Percentiles rank a stretch among this genome's conserved stretches.
Conservation (phyloP, 2,888 invertebrate genomes). For the Scaeva pyrastri region DNA sequence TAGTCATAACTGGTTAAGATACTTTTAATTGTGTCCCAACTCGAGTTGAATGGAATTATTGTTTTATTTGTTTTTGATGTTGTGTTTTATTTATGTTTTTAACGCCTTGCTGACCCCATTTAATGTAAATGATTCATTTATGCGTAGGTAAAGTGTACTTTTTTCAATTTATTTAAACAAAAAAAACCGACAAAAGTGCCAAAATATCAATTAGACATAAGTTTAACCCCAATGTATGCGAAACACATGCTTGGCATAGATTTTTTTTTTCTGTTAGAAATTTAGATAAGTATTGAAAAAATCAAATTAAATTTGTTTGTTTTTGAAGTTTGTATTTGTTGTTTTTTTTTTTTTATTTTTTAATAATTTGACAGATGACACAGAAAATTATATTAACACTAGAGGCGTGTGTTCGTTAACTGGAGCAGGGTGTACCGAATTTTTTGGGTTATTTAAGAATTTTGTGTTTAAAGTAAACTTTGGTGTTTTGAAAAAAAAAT, state of each 20-base stretch:
- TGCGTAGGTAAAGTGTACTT: constrained; percentile 36
- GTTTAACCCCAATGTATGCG: constrained; percentile 43
- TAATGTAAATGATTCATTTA: constrained; percentile 39
- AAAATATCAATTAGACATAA: constrained; percentile 65
- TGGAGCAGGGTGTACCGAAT: constrained; percentile 26
- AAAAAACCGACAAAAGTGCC: constrained; percentile 62
- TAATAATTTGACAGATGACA: constrained; percentile 30
- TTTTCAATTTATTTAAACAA: background rate
- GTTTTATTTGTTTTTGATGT: constrained; percentile 41
- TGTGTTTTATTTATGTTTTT: constrained; percentile 28
- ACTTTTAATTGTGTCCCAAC: constrained; percentile 29
- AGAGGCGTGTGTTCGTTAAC: constrained; percentile 36
- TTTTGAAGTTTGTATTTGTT: constrained; percentile 6
- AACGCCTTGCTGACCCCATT: constrained; percentile 52
- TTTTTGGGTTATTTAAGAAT: background rate
- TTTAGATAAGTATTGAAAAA: constrained; percentile 19
- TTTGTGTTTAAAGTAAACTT: background rate
- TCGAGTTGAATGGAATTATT: constrained; percentile 13
- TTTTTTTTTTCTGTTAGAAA: constrained; percentile 21
- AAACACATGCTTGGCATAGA: constrained; percentile 67
- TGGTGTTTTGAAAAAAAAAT: background rate
- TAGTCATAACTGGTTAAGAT: constrained; percentile 62
- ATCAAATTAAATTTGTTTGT: constrained; percentile 29
- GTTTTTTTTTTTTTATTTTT: constrained; percentile 1
- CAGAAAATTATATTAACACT: constrained; percentile 28